Conservation (phyloP, 2,113 vertebrate genomes). For the cattle (Bos taurus) region DNA sequence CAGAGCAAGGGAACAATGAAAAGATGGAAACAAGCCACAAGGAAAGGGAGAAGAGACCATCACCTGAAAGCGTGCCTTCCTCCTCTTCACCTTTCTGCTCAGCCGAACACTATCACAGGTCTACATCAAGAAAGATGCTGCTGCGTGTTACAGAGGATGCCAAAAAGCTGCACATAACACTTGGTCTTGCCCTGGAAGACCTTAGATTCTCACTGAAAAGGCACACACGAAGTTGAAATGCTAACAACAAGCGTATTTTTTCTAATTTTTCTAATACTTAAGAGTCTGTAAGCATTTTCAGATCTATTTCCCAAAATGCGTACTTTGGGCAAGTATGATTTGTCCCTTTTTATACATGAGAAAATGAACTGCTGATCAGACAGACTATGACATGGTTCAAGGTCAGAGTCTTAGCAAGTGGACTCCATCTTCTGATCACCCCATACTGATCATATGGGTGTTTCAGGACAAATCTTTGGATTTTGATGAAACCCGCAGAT, state of each 20-base stretch:
- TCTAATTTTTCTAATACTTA: not conserved
- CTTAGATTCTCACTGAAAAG: not conserved
- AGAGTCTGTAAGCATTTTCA: not conserved
- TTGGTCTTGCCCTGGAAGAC: too few species aligned
- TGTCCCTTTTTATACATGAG: not conserved
- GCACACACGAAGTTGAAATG: not conserved
- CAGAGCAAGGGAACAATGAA: not conserved
- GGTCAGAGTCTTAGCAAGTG: not conserved
- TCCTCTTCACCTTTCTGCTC: not conserved
- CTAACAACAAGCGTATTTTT: not conserved
- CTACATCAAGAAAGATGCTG: not conserved
- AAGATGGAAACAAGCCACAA: not conserved
- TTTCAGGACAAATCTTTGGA: constrained; percentile 15
- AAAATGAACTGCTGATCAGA: not conserved
- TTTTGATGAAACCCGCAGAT: constrained; percentile 53
- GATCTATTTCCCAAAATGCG: not conserved
- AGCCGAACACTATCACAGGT: not conserved
- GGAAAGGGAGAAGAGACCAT: not conserved
- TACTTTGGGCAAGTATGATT: not conserved
- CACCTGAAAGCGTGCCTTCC: not conserved
- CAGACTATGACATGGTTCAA: not conserved
- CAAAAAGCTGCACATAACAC: not conserved
- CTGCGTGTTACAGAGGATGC: not conserved
- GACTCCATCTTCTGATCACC: not conserved
- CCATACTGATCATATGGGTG: not conserved